Base-by-base conservation (phyloP, 2,888 invertebrate genomes). In the Shargacucullia verbasci region DNA sequence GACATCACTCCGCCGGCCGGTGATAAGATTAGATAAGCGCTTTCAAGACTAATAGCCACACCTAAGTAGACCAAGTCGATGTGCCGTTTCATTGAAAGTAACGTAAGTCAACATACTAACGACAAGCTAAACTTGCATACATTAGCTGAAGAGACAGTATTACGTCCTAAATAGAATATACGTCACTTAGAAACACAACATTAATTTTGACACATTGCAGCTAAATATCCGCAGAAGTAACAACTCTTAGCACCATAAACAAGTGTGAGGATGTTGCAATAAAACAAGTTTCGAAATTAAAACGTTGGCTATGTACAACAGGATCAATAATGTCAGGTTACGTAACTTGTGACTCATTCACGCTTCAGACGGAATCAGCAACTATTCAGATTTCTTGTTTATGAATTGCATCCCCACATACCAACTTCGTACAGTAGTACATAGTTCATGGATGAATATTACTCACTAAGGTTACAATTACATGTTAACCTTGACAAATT, bases 11-110 rank as follows among this genome's bases (percentile, higher is more conserved):
- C 40, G 59, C 68, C 65, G 66, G 64, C 57, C 65, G 50, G 64
- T 69, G 89, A 91, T 90, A 88, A 90, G 91, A 91, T 91, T 80
- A 87, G 88, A 90, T 88, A 84, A 60, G 64, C 78, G 59, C 68
- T 79, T 80, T 79, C 75, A 81, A 83, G 82, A 78, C 76, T 73
- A 78, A 76, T 74, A 78, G 80, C 83, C 84, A 78, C 87, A 70
- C 88, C 86, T 83, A 78, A 59, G 46, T 67, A 34, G 49, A 49
- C 70, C 59, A 67, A 70, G 64, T 65, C 64, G 69, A 64, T 65
- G 46, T 58, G 50, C 52, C 50, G 41, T 52, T 68, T 73, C 62
- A 70, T 64, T 62, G 49, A 20, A 20, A 20, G 20, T 20, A 20
- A 20, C n/a, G n/a, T n/a, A 20, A 20, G 4, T 20, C 4, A 20